phyloP scores from a whole-genome alignment of 2,113 vertebrate genomes.

The Empidonax alnorum region DNA sequence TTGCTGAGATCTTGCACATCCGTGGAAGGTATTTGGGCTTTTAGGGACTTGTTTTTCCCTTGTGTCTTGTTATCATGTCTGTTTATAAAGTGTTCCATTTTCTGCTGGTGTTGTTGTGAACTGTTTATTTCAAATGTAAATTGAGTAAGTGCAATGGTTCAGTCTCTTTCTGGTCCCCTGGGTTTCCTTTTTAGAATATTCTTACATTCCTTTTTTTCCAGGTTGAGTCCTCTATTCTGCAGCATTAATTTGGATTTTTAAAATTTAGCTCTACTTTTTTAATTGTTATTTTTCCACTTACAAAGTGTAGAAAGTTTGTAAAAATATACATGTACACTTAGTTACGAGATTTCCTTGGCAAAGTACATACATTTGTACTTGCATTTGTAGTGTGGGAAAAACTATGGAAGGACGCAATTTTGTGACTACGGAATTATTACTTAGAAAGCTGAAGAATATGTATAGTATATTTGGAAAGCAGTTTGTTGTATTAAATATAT shows the following conservation, averaged over 20 bases:
- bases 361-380: neutral
- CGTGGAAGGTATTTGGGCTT: neutral
- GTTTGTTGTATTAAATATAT: neutral
- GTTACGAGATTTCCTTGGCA: neutral
- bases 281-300: neutral
- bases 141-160: neutral
- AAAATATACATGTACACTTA: neutral
- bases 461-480: neutral
- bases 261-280: neutral
- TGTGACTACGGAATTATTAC: neutral
- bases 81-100: neutral
- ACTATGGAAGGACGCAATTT: neutral
- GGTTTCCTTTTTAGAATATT: neutral
- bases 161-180: neutral
- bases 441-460: neutral
- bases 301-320: neutral
- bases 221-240: neutral
- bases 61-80: neutral
- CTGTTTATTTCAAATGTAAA: neutral
- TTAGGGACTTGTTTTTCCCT: neutral
- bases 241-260: neutral
- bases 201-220: neutral
- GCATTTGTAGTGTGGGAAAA: neutral
- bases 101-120: neutral
- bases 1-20: neutral